Conservation (phyloP, 2,113 vertebrate species). For the Pachycephala philippinensis region DNA sequence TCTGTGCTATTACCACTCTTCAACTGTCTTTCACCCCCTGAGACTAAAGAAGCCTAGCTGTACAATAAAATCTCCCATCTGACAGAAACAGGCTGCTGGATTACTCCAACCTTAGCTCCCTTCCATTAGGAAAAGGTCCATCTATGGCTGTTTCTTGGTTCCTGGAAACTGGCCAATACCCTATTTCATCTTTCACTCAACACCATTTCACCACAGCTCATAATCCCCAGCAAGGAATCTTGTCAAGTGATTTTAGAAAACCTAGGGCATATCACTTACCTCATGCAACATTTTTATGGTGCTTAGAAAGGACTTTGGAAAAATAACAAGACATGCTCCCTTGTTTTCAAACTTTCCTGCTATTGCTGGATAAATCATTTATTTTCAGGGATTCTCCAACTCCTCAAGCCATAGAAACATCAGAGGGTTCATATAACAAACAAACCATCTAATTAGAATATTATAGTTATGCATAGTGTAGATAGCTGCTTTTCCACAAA, state of each 20-base stretch:
- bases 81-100: background rate
- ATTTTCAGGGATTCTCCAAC: background rate
- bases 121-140: background rate
- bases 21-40: background rate
- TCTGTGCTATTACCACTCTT: background rate
- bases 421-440: background rate
- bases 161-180: background rate
- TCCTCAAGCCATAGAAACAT: background rate
- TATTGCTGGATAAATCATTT: background rate
- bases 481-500: background rate
- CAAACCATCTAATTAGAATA: background rate
- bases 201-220: background rate
- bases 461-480: background rate
- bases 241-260: constrained; percentile 9
- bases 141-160: background rate
- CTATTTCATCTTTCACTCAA: background rate
- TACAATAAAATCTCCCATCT: background rate
- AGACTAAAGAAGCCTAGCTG: background rate
- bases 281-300: background rate
- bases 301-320: background rate
- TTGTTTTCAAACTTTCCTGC: background rate
- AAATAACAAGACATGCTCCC: background rate
- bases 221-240: background rate
- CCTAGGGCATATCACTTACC: background rate
- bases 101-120: background rate